Evolutionary conservation across 2,888 invertebrate species (phyloP).

Genomic region (Drosophila siamana): DNA sequence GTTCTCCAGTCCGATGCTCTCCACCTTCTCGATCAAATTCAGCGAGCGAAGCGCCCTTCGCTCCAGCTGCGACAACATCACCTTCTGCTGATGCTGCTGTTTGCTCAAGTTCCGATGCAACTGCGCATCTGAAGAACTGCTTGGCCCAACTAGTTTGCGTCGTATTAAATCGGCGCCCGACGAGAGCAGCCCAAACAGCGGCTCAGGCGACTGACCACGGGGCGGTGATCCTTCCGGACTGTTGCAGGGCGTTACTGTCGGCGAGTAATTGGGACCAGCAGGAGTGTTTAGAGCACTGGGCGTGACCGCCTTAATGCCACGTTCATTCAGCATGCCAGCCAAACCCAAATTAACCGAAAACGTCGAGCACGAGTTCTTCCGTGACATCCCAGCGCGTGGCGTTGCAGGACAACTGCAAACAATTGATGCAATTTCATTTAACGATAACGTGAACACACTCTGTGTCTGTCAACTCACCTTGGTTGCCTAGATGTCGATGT

Average conservation of each 20-base stretch:
- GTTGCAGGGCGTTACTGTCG: constrained; percentile 95
- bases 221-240: constrained; percentile 90
- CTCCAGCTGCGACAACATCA: constrained; percentile 83
- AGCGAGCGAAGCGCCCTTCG: constrained; percentile 86
- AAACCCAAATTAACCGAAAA: constrained; percentile 90
- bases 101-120: constrained; percentile 80
- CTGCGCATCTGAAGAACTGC: constrained; percentile 80
- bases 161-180: constrained; percentile 89
- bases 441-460: not conserved
- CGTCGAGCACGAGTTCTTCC: constrained; percentile 92
- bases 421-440: not conserved
- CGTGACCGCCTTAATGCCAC: constrained; percentile 91
- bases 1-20: constrained; percentile 89
- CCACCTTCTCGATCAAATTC: constrained; percentile 88
- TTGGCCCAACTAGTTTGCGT: constrained; percentile 87
- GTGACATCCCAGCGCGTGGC: constrained; percentile 87
- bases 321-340: constrained; percentile 91
- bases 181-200: constrained; percentile 87
- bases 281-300: constrained; percentile 89
- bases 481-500: constrained; percentile 87
- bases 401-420: constrained; percentile 84
- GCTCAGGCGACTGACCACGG: constrained; percentile 85
- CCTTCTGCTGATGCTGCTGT: constrained; percentile 82
- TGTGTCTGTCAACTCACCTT: constrained; percentile 64
- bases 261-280: constrained; percentile 89